Evolutionary conservation across 2,888 invertebrate species (phyloP).

Genomic region (Nymphalis polychloros): DNA sequence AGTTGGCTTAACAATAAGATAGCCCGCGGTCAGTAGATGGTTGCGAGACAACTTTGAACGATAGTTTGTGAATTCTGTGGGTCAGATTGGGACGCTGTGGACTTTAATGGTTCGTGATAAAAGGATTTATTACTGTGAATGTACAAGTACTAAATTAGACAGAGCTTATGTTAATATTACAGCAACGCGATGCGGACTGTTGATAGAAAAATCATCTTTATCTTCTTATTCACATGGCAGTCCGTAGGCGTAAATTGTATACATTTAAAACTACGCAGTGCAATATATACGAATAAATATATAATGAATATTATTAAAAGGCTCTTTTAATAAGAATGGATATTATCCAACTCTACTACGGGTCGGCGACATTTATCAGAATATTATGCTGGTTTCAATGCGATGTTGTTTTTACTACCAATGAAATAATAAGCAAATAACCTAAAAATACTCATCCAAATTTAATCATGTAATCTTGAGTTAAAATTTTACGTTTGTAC

Average conservation of each 20-base stretch:
- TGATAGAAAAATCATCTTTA: not conserved
- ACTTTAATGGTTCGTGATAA: slow-evolving; percentile 11
- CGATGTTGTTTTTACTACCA: too few relatives aligned
- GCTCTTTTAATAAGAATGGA: too few relatives aligned
- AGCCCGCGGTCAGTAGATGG: slow-evolving; percentile 30
- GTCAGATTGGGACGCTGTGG: slow-evolving; percentile 11
- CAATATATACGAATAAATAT: not conserved
- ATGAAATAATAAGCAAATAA: too few relatives aligned
- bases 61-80: slow-evolving; percentile 28
- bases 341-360: too few relatives aligned
- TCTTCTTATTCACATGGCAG: not conserved
- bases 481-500: too few relatives aligned
- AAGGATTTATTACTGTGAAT: not conserved
- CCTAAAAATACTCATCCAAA: too few relatives aligned
- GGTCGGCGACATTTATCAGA: too few relatives aligned
- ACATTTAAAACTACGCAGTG: not conserved
- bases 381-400: too few relatives aligned
- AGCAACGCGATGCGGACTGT: too few relatives aligned
- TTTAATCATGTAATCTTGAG: too few relatives aligned
- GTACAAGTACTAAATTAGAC: not conserved
- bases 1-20: slow-evolving; percentile 28
- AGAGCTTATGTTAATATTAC: not conserved
- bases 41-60: slow-evolving; percentile 26
- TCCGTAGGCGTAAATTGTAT: not conserved
- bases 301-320: too few relatives aligned